These are phyloP conservation scores for Salarias fasciatus DNA, from an alignment of 2,797 vertebrate genomes.

Conservation along the genomic window DNA sequence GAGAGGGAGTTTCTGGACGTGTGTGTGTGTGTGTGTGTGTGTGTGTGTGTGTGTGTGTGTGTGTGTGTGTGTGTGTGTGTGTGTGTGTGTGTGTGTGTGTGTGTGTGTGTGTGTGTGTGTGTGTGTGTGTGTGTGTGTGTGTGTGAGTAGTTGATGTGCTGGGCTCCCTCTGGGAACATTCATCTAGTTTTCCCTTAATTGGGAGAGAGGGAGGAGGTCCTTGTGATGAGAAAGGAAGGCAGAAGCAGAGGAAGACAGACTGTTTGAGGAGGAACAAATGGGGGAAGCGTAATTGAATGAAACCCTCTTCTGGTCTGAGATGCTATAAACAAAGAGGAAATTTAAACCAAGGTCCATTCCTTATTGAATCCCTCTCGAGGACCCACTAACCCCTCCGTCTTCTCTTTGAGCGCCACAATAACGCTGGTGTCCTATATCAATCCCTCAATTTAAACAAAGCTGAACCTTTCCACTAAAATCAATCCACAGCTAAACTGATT, in stretches of 20 bases:
- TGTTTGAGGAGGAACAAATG: conserved; percentile 51
- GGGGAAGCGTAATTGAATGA: conserved; percentile 75
- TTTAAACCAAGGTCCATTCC: conserved; percentile 53
- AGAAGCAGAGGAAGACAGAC: conserved; percentile 58
- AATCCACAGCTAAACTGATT: conserved; percentile 64
- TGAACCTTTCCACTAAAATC: conserved; percentile 47
- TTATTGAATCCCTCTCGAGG: conserved; percentile 56
- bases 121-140: conserved; percentile 8
- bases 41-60: conserved; percentile 1
- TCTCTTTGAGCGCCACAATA: conserved; percentile 38
- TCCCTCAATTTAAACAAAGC: conserved; percentile 44
- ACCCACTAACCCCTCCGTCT: conserved; percentile 43
- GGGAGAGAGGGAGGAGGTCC: conserved; percentile 50
- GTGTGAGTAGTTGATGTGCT: conserved; percentile 40
- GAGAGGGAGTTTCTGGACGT: conserved; percentile 4
- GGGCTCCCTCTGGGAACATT: conserved; percentile 64
- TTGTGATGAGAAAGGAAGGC: conserved; percentile 50
- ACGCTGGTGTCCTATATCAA: conserved; percentile 23
- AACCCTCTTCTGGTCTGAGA: conserved; percentile 60
- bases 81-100: conserved; percentile 10
- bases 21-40: conserved; percentile 7
- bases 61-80: neutral
- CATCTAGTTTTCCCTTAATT: conserved; percentile 71
- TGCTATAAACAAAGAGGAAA: conserved; percentile 65
- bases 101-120: conserved; percentile 1